phyloP scores from a whole-genome alignment of 1,140 invertebrate species.

The Oedothorax gibbosus region DNA sequence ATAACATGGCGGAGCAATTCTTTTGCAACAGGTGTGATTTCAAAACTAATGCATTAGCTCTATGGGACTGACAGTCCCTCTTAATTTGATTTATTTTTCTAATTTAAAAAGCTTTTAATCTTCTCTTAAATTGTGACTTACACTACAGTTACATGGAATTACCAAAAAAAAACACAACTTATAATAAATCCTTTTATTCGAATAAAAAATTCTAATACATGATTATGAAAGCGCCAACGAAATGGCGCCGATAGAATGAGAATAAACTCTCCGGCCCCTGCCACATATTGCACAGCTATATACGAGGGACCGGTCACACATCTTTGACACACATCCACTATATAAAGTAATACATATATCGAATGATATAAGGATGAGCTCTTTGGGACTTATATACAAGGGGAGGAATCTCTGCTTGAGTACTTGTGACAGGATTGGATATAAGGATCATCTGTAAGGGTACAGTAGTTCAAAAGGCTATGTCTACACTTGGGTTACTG shows the following conservation, averaged over 20 bases:
- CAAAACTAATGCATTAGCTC: too few species aligned
- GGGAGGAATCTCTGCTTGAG: constrained; percentile 12
- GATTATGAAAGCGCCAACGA: constrained; percentile 19
- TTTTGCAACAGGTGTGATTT: too few species aligned
- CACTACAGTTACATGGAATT: too few species aligned
- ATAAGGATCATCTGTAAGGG: not conserved
- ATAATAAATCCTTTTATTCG: constrained; percentile 41
- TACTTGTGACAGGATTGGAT: not conserved
- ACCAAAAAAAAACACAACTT: not conserved
- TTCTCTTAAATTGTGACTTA: too few species aligned
- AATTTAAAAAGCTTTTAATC: too few species aligned
- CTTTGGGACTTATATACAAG: constrained; percentile 52
- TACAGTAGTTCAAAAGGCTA: not conserved
- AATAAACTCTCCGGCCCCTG: not conserved
- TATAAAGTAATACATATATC: not conserved
- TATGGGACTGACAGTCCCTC: too few species aligned
- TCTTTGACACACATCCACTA: constrained; percentile 9
- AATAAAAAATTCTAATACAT: constrained; percentile 47
- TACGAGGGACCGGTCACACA: not conserved
- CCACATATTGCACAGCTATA: constrained; percentile 56
- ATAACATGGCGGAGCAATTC: too few species aligned
- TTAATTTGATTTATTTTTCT: too few species aligned
- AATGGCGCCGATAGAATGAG: constrained; percentile 4
- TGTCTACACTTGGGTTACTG: not conserved
- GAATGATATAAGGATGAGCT: constrained; percentile 25